Conservation (phyloP, 53 echinoderm and acorn worm species). For the Crossaster papposus region DNA sequence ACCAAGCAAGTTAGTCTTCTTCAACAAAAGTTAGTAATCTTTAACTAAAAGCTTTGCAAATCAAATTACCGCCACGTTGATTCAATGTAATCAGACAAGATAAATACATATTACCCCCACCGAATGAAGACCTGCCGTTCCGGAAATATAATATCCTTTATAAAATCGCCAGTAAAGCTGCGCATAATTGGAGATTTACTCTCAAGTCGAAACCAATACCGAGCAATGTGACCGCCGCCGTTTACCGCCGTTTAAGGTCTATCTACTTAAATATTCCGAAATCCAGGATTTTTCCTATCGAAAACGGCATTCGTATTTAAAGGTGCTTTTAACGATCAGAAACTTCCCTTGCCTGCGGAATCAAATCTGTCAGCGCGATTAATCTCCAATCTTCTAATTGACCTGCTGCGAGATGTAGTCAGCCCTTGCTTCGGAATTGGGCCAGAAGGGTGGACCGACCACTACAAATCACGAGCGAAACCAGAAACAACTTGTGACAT, state of each 20-base stretch:
- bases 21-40: background rate
- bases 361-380: slow-evolving; percentile 1
- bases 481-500: slow-evolving; percentile 21
- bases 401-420: background rate
- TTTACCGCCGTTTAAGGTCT: background rate
- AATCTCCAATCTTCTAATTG: background rate
- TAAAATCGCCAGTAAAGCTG: background rate
- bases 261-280: background rate
- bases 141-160: slow-evolving; percentile 9
- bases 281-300: background rate
- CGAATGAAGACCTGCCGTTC: background rate
- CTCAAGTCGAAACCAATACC: background rate
- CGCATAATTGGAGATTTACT: slow-evolving; percentile 5
- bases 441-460: background rate
- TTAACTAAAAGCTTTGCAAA: no score
- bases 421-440: no score
- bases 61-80: no score
- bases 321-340: background rate
- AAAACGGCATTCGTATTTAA: background rate
- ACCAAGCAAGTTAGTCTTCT: background rate
- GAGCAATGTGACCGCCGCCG: background rate
- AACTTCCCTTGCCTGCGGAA: background rate
- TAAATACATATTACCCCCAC: slow-evolving; percentile 4
- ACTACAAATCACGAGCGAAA: slow-evolving; percentile 4
- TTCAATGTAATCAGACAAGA: no score